Percentiles rank a stretch among this genome's conserved stretches.
Conservation (phyloP, 2,113 vertebrate genomes). For the Panurus biarmicus region DNA sequence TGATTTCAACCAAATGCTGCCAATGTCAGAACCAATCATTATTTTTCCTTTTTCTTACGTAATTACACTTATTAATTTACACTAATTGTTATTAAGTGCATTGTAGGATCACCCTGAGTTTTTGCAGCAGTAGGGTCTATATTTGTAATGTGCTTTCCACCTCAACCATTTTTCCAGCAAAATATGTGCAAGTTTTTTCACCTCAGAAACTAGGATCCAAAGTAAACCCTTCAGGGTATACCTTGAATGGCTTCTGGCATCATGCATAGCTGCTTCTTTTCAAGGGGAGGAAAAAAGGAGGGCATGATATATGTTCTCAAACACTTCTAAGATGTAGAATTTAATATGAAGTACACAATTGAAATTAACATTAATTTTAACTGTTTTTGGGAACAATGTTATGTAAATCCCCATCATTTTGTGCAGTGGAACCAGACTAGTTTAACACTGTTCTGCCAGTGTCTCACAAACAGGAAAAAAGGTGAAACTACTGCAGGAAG, state of each 20-base stretch:
- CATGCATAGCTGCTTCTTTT: not conserved
- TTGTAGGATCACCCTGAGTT: accelerated
- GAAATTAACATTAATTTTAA: not conserved
- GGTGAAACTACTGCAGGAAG: accelerated
- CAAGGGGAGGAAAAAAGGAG: not conserved
- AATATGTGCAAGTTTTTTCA: not conserved
- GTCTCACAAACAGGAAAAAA: not conserved
- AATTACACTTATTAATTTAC: not conserved
- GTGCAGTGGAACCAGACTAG: not conserved
- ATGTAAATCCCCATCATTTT: not conserved
- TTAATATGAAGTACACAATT: not conserved
- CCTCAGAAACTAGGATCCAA: not conserved
- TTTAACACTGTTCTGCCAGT: not conserved
- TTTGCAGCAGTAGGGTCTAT: not conserved
- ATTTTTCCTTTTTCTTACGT: not conserved
- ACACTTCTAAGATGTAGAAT: not conserved
- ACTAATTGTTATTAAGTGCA: not conserved
- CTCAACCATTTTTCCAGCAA: not conserved
- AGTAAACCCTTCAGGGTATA: not conserved
- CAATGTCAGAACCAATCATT: not conserved
- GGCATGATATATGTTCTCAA: not conserved
- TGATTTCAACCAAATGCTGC: not conserved
- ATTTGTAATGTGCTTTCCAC: not conserved
- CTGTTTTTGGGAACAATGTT: not conserved
- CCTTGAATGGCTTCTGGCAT: not conserved